Base-by-base conservation (phyloP, 2,113 vertebrate species). In the Verasper variegatus region DNA sequence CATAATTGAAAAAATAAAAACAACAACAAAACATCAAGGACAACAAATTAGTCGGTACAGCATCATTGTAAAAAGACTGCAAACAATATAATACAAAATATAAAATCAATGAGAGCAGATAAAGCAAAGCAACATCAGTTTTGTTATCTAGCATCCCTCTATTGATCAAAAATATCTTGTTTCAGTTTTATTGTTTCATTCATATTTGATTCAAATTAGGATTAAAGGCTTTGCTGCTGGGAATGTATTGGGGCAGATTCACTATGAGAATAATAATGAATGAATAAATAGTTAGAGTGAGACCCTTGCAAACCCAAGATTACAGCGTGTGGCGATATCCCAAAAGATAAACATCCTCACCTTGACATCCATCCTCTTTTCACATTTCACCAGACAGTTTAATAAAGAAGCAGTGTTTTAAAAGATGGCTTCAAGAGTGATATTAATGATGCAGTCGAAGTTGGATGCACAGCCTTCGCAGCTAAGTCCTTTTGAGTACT, bases 371-470 rank as follows among this genome's bases (percentile, higher is more conserved):
- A 23, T 42, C 13, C 5, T 15, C 5, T 15, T 64, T 31, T 47
- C 63, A 49, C 21, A 40, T 73, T 62, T 20, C 31, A 45, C 9
- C 18, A 67, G 18, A 52, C 12, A 26, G n/a, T 12, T 14, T 14
- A 51, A 56, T 52, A 20, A 68, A 62, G n/a, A 20, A 57, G 2
- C 47, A 5, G 4, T 45, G 26, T 58, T 42, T 54, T 47, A 70
- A 73, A 54, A 59, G 62, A 52, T 57, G 42, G 26, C 12, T 20
- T 66, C 15, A 40, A 71, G 59, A 68, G 18, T 14, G 23, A 54
- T 65, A 24, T 35, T 31, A 71, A 42, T 51, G 40, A 62, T 57
- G 67, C 45, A 27, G 42, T 18, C 24, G 49, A 15, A 45, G 65
- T 45, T 56, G 0, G 11, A 55, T 40, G 54, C 58, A 21, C 23